Conservation (phyloP, 1,140 invertebrate genomes). For the Bombus pascuorum region DNA sequence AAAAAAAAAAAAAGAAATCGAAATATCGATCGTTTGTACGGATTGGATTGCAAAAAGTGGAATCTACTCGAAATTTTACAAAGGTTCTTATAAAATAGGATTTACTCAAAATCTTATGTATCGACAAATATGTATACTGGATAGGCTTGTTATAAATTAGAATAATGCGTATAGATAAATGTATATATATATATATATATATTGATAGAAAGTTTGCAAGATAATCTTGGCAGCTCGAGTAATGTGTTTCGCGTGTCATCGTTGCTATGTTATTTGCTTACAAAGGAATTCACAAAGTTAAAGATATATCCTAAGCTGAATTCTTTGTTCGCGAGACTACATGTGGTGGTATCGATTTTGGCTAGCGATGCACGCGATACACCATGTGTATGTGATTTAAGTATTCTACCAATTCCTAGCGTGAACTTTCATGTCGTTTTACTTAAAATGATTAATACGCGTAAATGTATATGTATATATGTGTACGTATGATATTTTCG, state of each 20-base stretch:
- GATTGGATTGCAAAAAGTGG: not conserved
- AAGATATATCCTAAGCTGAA: too few species aligned
- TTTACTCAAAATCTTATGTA: not conserved
- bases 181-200: not conserved
- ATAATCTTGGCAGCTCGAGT: not conserved
- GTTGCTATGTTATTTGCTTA: not conserved
- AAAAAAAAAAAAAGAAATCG: not conserved
- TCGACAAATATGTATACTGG: not conserved
- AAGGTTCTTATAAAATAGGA: not conserved
- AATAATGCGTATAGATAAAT: not conserved
- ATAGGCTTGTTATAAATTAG: not conserved
- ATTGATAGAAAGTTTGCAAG: not conserved
- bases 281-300: not conserved
- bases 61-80: not conserved
- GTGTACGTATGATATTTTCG: not conserved
- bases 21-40: not conserved
- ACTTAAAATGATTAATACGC: not conserved
- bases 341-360: slow-evolving; percentile 35
- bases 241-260: not conserved
- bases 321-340: slow-evolving; percentile 6
- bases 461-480: not conserved
- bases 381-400: slow-evolving; percentile 15
- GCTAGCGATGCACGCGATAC: slow-evolving; percentile 7
- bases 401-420: not conserved
- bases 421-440: not conserved